Percentiles rank a stretch among this genome's conserved stretches.
These are phyloP conservation scores for Neodiprion fabricii DNA, from an alignment of 1,140 invertebrate species.

Conservation along the genomic window DNA sequence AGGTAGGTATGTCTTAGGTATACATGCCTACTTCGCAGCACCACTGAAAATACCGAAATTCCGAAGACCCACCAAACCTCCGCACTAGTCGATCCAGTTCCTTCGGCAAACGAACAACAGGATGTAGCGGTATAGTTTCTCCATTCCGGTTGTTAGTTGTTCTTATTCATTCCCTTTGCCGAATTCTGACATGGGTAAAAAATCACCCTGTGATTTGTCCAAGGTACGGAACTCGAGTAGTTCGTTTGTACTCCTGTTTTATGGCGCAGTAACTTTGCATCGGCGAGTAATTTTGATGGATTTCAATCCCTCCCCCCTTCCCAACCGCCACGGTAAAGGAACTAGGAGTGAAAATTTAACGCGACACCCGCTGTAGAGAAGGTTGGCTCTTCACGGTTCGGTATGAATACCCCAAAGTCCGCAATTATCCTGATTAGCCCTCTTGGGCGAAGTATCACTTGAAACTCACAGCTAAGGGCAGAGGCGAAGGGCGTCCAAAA, in stretches of 20 bases:
- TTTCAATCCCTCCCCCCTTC: no score
- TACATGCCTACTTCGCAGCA: no score
- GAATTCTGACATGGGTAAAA: no score
- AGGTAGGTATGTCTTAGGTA: no score
- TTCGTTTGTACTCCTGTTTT: no score
- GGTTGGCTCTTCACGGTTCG: not conserved
- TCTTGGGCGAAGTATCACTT: not conserved
- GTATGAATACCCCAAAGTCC: constrained; percentile 3
- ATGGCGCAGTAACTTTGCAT: no score
- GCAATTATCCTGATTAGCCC: constrained; percentile 5
- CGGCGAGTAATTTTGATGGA: no score
- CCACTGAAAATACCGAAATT: not conserved
- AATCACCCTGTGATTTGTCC: not conserved
- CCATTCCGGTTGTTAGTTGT: no score
- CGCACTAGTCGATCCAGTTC: not conserved
- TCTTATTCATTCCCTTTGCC: no score
- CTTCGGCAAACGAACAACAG: not conserved
- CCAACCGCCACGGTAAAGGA: no score
- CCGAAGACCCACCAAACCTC: not conserved
- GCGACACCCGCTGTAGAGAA: not conserved
- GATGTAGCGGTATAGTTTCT: no score
- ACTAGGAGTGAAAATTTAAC: no score
- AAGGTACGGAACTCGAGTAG: not conserved
- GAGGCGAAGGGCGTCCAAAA: constrained; percentile 4
- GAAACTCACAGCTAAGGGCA: not conserved